Conservation (phyloP, 2,888 invertebrate species). For the Perithous albicinctus region DNA sequence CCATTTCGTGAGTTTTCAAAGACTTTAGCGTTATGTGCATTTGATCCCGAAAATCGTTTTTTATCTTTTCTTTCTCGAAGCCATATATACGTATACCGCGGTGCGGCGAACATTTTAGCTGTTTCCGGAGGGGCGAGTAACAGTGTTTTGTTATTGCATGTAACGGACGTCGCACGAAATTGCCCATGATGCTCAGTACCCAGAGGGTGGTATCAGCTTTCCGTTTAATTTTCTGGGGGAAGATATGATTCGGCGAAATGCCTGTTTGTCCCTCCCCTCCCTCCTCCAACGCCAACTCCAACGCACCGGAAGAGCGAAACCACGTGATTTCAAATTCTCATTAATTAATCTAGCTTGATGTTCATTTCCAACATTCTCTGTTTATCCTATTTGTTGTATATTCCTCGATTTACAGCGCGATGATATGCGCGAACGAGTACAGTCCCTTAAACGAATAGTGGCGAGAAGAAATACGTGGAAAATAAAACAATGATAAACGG, state of each 20-base stretch:
- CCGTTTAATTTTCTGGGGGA: constrained; percentile 62
- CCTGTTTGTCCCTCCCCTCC: constrained; percentile 1
- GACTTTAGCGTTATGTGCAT: not conserved
- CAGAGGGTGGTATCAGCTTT: constrained; percentile 29
- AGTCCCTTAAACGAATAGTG: not conserved
- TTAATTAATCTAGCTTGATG: constrained; percentile 56
- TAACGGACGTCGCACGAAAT: constrained; percentile 65
- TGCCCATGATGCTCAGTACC: constrained; percentile 38
- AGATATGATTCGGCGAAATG: constrained; percentile 60
- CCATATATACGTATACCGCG: constrained; percentile 59
- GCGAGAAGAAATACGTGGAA: not conserved
- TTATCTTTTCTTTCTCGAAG: constrained; percentile 52
- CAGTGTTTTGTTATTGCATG: constrained; percentile 60
- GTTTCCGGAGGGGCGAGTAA: constrained; percentile 35
- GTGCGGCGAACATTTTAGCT: constrained; percentile 50
- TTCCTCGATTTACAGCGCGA: constrained; percentile 10
- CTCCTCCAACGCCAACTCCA: not conserved
- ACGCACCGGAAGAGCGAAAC: constrained; percentile 16
- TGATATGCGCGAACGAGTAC: not conserved
- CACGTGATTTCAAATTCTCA: constrained; percentile 50
- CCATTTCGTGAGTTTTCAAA: not conserved
- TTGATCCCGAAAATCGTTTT: not conserved
- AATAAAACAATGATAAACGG: not conserved
- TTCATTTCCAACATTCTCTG: constrained; percentile 35
- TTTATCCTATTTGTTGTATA: constrained; percentile 39